These are phyloP conservation scores for Falco cherrug DNA, from an alignment of 2,797 vertebrate species.

Conservation along the genomic window DNA sequence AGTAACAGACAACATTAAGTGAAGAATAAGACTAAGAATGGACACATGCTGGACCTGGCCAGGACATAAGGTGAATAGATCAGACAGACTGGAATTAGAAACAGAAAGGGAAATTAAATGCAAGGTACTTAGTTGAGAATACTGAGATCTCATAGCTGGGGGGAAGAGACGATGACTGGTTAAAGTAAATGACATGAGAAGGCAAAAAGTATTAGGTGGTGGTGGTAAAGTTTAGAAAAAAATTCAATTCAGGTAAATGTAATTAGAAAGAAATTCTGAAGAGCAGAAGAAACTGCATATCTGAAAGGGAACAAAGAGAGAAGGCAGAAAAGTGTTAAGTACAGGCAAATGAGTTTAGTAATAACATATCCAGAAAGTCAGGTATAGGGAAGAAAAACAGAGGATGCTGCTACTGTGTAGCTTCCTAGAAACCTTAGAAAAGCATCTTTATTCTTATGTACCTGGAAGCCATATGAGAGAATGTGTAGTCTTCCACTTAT, in stretches of 20 bases:
- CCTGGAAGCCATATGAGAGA: neutral
- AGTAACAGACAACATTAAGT: neutral
- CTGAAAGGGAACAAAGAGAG: neutral
- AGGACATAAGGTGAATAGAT: neutral
- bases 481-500: neutral
- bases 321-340: neutral
- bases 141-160: neutral
- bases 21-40: neutral
- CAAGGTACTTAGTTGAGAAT: neutral
- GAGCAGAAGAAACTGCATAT: neutral
- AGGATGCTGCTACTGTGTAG: neutral
- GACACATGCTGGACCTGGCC: fast-evolving
- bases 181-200: neutral
- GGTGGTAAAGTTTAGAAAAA: neutral
- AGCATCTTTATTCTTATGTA: neutral
- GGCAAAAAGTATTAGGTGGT: neutral
- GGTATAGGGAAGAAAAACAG: neutral
- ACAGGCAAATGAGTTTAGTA: neutral
- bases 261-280: neutral
- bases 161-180: neutral
- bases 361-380: neutral
- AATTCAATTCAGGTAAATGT: neutral
- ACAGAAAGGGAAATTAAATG: neutral
- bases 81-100: neutral
- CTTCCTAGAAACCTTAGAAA: neutral